phyloP scores from a whole-genome alignment of 2,113 vertebrate species.

The Ciconia boyciana region DNA sequence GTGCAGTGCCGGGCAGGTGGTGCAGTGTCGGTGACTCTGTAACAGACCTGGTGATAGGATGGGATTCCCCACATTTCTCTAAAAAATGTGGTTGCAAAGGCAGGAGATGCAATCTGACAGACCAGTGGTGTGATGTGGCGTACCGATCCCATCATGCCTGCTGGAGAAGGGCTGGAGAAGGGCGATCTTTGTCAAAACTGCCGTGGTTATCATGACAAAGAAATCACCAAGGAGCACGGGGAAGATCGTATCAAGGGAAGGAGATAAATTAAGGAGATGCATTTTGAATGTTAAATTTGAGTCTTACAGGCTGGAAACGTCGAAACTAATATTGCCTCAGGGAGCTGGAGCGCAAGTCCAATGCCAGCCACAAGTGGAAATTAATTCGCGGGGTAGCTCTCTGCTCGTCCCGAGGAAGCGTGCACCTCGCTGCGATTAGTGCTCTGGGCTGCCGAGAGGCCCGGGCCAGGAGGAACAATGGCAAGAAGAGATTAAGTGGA shows the following conservation, averaged over 20 bases:
- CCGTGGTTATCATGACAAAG: not conserved
- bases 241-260: not conserved
- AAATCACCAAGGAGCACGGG: not conserved
- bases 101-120: not conserved
- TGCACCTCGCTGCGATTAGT: not conserved
- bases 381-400: not conserved
- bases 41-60: not conserved
- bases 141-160: not conserved
- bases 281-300: not conserved
- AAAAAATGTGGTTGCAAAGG: not conserved
- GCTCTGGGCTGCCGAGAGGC: not conserved
- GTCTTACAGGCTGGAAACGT: not conserved
- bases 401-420: not conserved
- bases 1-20: not conserved
- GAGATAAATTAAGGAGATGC: constrained; percentile 5
- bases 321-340: not conserved
- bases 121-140: not conserved
- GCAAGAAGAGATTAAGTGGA: not conserved
- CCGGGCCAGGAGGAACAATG: not conserved
- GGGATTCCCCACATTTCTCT: not conserved
- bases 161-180: not conserved
- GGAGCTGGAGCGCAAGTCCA: not conserved
- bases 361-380: not conserved
- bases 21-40: too few relatives aligned
- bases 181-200: not conserved